Conservation (phyloP, 1,140 invertebrate species). For the Drosophila suzukii region DNA sequence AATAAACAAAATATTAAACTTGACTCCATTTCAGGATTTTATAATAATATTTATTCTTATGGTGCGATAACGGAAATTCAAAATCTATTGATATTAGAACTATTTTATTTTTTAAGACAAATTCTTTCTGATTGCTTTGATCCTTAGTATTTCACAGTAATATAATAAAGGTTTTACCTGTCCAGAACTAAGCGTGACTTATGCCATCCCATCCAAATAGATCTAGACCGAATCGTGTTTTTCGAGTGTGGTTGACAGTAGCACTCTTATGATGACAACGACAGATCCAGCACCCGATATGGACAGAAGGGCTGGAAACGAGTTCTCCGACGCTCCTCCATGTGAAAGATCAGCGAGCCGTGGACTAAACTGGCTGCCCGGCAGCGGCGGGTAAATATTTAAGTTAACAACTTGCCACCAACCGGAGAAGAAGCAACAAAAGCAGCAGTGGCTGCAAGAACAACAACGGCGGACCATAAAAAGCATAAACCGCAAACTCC, state of each 20-base stretch:
- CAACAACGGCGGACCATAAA: constrained; percentile 60
- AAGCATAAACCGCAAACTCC: constrained; percentile 63
- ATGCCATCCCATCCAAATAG: neutral
- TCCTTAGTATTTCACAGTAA: neutral
- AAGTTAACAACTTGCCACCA: constrained; percentile 74
- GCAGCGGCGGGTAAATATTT: constrained; percentile 69
- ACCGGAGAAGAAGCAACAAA: constrained; percentile 50
- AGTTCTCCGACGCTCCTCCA: constrained; percentile 28
- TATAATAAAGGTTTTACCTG: neutral
- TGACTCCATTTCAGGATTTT: too few species aligned
- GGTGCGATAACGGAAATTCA: too few species aligned
- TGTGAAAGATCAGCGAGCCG: constrained; percentile 38
- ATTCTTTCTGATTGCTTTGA: neutral
- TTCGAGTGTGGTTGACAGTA: constrained; percentile 28
- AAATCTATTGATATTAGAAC: neutral
- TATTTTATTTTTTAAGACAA: neutral
- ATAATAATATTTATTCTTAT: too few species aligned
- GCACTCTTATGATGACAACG: constrained; percentile 55
- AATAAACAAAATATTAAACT: too few species aligned
- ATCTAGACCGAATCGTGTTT: neutral
- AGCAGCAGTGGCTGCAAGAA: constrained; percentile 30
- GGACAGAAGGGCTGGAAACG: constrained; percentile 63
- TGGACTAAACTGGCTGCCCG: constrained; percentile 37
- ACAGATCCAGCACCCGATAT: constrained; percentile 65
- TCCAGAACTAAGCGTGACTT: neutral